Conservation (phyloP, 2,888 invertebrate species). For the Nomada fucata region DNA sequence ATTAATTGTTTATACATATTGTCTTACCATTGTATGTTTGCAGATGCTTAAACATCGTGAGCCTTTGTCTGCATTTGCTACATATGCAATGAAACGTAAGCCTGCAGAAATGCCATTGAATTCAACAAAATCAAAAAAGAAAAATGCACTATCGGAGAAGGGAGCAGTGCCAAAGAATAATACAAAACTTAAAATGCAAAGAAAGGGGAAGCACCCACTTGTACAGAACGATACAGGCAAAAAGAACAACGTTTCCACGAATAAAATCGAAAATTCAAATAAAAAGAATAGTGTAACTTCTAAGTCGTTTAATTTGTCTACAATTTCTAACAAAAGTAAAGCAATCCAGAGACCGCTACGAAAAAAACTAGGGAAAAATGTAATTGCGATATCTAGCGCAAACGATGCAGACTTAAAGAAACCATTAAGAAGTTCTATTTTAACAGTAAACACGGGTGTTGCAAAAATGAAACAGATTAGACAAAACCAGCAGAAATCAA, state of each 20-base stretch:
- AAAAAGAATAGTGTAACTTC: slow-evolving; percentile 11
- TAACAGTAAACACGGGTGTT: slow-evolving; percentile 27
- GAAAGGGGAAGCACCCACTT: not conserved
- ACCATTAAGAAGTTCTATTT: slow-evolving; percentile 14
- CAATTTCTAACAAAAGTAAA: slow-evolving; percentile 19
- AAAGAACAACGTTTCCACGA: not conserved
- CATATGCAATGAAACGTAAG: slow-evolving; percentile 51
- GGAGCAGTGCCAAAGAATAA: not conserved
- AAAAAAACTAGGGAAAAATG: slow-evolving; percentile 2
- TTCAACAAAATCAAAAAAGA: slow-evolving; percentile 40
- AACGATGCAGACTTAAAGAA: not conserved
- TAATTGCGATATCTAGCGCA: not conserved
- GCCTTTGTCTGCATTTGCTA: slow-evolving; percentile 51
- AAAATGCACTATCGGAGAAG: not conserved
- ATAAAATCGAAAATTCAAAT: not conserved
- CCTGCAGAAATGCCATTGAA: slow-evolving; percentile 15
- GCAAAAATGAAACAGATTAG: slow-evolving; percentile 26
- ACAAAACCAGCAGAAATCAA: slow-evolving; percentile 7
- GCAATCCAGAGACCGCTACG: not conserved
- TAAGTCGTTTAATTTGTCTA: not conserved
- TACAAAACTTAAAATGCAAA: not conserved
- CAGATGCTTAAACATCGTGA: slow-evolving; percentile 48
- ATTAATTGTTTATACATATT: not conserved
- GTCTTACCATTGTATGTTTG: not conserved
- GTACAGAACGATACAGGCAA: not conserved